phyloP scores from a whole-genome alignment of 2,797 vertebrate species.

The Neomorphus geoffroyi region DNA sequence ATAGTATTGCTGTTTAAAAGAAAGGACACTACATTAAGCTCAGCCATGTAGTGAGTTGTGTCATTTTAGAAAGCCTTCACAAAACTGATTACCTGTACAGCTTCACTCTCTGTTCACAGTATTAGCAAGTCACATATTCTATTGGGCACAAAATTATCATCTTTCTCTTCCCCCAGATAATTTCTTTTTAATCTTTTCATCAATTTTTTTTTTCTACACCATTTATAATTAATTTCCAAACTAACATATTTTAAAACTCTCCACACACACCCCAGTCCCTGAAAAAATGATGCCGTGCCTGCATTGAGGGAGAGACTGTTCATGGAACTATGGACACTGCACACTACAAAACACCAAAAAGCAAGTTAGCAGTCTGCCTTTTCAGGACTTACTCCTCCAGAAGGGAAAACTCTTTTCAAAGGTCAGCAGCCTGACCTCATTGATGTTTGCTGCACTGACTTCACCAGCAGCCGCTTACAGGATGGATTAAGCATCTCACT shows the following conservation, averaged over 20 bases:
- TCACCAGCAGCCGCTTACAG: neutral
- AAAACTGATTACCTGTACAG: neutral
- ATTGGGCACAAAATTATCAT: neutral
- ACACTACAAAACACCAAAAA: neutral
- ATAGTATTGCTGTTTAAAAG: neutral
- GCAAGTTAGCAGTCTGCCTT: neutral
- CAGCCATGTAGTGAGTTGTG: neutral
- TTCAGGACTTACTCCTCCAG: neutral
- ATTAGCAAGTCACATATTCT: neutral
- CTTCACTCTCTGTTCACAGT: neutral
- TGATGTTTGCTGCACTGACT: neutral
- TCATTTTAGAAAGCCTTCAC: neutral
- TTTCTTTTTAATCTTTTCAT: neutral
- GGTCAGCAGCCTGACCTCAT: neutral
- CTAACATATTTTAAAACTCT: neutral
- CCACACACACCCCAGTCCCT: too few relatives aligned
- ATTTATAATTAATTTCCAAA: neutral
- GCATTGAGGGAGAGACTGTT: accelerated
- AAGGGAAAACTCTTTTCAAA: neutral
- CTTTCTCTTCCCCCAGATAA: neutral
- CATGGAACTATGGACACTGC: neutral
- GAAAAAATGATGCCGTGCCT: neutral
- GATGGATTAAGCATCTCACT: neutral
- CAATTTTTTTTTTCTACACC: neutral
- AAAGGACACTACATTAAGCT: conserved; percentile 30